Evolutionary conservation across 53 echinoderm and acorn worm species (phyloP), one percentile per base, ranked within the genome.

Genomic region (Pentamera pediparva): DNA sequence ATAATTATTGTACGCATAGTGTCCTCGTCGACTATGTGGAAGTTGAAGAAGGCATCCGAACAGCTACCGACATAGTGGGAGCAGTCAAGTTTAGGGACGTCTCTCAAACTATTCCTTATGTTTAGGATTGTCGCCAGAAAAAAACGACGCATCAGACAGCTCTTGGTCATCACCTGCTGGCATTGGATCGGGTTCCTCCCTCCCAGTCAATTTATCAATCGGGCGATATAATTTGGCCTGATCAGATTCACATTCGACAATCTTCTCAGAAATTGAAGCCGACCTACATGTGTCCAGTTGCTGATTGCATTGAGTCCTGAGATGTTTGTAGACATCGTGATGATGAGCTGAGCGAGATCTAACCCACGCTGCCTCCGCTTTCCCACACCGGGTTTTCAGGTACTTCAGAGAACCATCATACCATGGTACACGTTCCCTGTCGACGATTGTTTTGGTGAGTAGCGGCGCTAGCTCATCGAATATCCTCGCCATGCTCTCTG

Each of bases 71-170:
- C 11, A 12, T 5, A 56, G 22, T 18, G 28, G 12, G 27, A 56
- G 20, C 17, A 56, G 26, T 24, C 20, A 19, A 19, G 27, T 56
- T 13, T 15, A 4, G 0, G 17, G 4, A 22, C 28, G 1, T 13
- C 20, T 56, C 11, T 10, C 5, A 22, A 26, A 56, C 9, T 56
- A 11, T 19, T 56, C 8, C 57, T 8, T 11, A 56, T 56, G 25
- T 21, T 5, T 11, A 18, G 17, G 5, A 56, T 26, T 57, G n/a
- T 57, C 32, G 6, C 17, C 30, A 27, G 32, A 15, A 27, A 57
- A 57, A 27, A 57, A 57, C 9, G 58, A 57, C 15, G 58, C 58
- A n/a, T n/a, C n/a, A n/a, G n/a, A n/a, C n/a, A n/a, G n/a, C n/a
- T n/a, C n/a, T n/a, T n/a, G n/a, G n/a, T n/a, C n/a, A n/a, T n/a